phyloP scores from a whole-genome alignment of 2,797 vertebrate species.

The Chloroceryle amazona region DNA sequence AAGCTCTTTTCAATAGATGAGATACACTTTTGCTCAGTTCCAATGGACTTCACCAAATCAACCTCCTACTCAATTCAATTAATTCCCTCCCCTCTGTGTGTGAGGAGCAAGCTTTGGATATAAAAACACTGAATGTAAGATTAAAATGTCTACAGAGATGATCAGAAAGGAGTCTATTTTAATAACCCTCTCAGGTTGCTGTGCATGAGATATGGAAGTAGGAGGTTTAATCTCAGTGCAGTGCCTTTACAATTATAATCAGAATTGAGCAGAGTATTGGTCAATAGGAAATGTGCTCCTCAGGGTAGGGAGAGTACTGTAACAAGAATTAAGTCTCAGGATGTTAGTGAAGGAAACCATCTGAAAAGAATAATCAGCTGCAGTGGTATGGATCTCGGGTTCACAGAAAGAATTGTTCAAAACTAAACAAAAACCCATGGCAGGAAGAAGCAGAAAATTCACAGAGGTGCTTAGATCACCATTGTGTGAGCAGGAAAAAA shows the following conservation, averaged over 20 bases:
- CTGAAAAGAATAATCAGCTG: conserved; percentile 64
- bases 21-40: conserved; percentile 47
- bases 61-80: conserved; percentile 77
- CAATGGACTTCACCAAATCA: conserved; percentile 70
- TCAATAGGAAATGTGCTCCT: conserved; percentile 66
- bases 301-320: conserved; percentile 46
- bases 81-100: conserved; percentile 56
- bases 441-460: conserved; percentile 2
- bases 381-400: conserved; percentile 5
- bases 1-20: conserved; percentile 59
- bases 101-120: conserved; percentile 66
- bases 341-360: conserved; percentile 36
- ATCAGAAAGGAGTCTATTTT: conserved; percentile 75
- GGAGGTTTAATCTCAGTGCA: conserved; percentile 70
- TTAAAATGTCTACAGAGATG: conserved; percentile 74
- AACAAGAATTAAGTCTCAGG: conserved; percentile 65
- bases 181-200: conserved; percentile 73
- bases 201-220: conserved; percentile 50
- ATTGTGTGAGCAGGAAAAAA: not conserved
- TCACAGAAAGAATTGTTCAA: not conserved
- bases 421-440: not conserved
- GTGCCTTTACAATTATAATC: conserved; percentile 76
- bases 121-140: conserved; percentile 76
- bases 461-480: not conserved
- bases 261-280: conserved; percentile 70